phyloP scores from a whole-genome alignment of 2,113 vertebrate species.

The Pimephales promelas region DNA sequence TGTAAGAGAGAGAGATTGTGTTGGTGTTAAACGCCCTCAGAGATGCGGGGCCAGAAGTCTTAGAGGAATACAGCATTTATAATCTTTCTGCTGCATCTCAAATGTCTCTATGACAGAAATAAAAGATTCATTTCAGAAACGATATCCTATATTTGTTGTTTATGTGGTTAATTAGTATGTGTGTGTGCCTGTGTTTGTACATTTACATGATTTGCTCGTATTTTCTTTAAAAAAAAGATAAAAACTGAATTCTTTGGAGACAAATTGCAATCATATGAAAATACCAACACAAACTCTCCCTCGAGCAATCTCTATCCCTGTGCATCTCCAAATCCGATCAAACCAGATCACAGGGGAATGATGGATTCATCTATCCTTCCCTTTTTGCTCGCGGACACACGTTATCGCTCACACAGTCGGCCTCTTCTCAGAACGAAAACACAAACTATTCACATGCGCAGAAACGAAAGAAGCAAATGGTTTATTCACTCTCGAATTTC shows the following conservation, averaged over 20 bases:
- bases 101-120: background rate
- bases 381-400: slow-evolving; percentile 13
- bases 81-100: background rate
- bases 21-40: slow-evolving; percentile 19
- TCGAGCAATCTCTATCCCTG: slow-evolving; percentile 20
- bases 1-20: background rate
- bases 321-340: slow-evolving; percentile 38
- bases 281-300: background rate
- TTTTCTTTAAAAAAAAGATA: background rate
- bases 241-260: background rate
- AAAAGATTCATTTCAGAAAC: background rate
- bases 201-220: slow-evolving; percentile 14
- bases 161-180: background rate
- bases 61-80: background rate
- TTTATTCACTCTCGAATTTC: slow-evolving; percentile 10
- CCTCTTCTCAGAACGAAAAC: slow-evolving; percentile 9
- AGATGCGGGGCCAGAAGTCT: background rate
- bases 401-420: background rate
- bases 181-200: background rate
- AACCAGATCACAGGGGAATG: slow-evolving; percentile 31
- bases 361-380: slow-evolving; percentile 30
- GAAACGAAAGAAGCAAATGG: slow-evolving; percentile 17
- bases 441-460: slow-evolving; percentile 16
- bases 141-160: background rate
- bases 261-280: background rate